Evolutionary conservation across 2,888 invertebrate species (phyloP).

Genomic region (Drosophila buzzatii): DNA sequence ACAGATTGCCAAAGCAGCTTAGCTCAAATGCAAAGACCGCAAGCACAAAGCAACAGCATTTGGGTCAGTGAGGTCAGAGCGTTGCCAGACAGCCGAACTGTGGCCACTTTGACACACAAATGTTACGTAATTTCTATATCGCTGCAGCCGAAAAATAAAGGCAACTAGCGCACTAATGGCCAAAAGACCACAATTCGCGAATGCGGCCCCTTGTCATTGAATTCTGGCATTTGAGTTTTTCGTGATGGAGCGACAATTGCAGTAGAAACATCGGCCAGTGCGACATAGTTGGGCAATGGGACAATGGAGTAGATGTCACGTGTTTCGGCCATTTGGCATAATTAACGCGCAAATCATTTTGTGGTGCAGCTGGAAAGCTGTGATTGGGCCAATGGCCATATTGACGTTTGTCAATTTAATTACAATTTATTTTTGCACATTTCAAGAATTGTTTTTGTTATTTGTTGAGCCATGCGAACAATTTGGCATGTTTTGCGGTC

Average conservation of each 20-base stretch:
- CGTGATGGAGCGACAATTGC: slow-evolving; percentile 29
- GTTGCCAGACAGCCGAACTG: slow-evolving; percentile 25
- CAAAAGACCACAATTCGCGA: slow-evolving; percentile 62
- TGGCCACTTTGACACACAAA: slow-evolving; percentile 47
- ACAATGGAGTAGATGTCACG: not conserved
- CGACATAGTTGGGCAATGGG: not conserved
- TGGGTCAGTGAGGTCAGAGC: slow-evolving; percentile 30
- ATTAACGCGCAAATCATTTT: slow-evolving; percentile 63
- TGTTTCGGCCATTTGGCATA: slow-evolving; percentile 54
- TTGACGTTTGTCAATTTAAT: slow-evolving; percentile 71
- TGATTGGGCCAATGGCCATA: not conserved
- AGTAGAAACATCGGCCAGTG: not conserved
- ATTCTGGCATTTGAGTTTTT: slow-evolving; percentile 50
- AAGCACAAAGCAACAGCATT: slow-evolving; percentile 47
- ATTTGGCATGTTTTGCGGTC: slow-evolving; percentile 61
- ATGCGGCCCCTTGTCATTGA: slow-evolving; percentile 51
- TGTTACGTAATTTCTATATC: slow-evolving; percentile 41
- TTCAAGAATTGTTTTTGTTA: slow-evolving; percentile 21
- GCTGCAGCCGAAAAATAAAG: slow-evolving; percentile 27
- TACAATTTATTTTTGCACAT: slow-evolving; percentile 70
- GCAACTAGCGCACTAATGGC: slow-evolving; percentile 43
- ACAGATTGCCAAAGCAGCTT: not conserved
- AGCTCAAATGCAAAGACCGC: slow-evolving; percentile 40
- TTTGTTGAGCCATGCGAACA: slow-evolving; percentile 24
- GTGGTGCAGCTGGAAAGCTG: not conserved